phyloP scores from a whole-genome alignment of 2,113 vertebrate species.

The Pelvicachromis taeniatus region DNA sequence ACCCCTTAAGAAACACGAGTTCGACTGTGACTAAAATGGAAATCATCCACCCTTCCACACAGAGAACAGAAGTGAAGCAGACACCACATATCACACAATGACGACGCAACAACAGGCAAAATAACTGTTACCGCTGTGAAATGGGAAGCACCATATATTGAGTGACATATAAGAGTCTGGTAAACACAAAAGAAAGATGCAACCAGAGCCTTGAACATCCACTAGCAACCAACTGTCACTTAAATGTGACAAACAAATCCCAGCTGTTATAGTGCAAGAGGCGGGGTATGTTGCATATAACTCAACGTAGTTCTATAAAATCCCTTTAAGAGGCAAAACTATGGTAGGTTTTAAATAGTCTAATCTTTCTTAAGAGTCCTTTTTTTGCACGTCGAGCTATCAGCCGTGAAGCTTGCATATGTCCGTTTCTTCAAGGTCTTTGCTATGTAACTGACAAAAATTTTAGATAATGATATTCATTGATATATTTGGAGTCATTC shows the following conservation, averaged over 20 bases:
- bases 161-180: background rate
- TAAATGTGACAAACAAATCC: background rate
- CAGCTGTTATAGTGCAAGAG: background rate
- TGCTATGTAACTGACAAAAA: background rate
- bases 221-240: background rate
- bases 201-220: background rate
- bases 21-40: background rate
- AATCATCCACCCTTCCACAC: background rate
- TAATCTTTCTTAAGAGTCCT: background rate
- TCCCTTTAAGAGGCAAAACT: background rate
- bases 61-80: background rate
- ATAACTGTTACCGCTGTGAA: background rate
- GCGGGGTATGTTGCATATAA: background rate
- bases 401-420: background rate
- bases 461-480: constrained; percentile 61
- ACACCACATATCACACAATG: background rate
- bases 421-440: constrained; percentile 12
- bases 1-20: background rate
- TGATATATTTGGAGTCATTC: constrained; percentile 41
- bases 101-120: background rate
- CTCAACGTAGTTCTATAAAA: background rate
- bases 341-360: background rate
- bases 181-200: background rate
- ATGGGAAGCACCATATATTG: background rate
- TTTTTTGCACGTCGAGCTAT: background rate